Base-by-base conservation (phyloP, 2,888 invertebrate genomes). In the Tinea trinotella region DNA sequence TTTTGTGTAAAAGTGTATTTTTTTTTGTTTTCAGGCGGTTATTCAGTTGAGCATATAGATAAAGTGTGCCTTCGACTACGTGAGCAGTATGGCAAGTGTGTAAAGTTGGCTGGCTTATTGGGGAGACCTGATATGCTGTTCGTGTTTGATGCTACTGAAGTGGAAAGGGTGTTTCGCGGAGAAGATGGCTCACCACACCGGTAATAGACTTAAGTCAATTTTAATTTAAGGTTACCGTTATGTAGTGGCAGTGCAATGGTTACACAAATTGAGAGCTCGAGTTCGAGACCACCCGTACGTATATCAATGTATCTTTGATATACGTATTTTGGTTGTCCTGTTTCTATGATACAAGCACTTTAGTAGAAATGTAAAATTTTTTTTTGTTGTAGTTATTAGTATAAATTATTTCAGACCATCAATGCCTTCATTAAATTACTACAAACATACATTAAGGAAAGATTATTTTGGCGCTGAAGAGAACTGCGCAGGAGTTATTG, bases 81-180 rank as follows among this genome's bases (percentile, higher is more conserved):
- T 44, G 67, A 82, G 58, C 71, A 90, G 59, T 92, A 90, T 61
- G 92, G 92, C 0, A 88, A 88, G 55, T 89, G 92, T 50, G 92
- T 92, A 2, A 91, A 91, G 67, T 77, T 92, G 59, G 88, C 88
- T 0, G 91, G 91, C 0, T 73, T 92, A 1, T 69, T 92, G 0
- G 92, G 92, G 1, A 76, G 92, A 56, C 92, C 92, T 0, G 92
- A 92, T 60, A 91, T 92, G 90, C 79, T 92, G 30, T 92, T 92
- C 63, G 78, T 92, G 0, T 92, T 91, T 64, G 91, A 92, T 61
- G 90, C 92, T 0, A 84, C 88, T 19, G 91, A 91, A 64, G 91
- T 92, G 10, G 91, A 92, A 64, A 81, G 88, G 54, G 89, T 92
- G 0, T 92, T 91, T 61, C 73, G 92, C 10, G 88, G 88, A 18